Evolutionary conservation across 2,888 invertebrate genomes (phyloP), one percentile per base, ranked within the genome.

Genomic region (Scrobipalpa atriplicella): DNA sequence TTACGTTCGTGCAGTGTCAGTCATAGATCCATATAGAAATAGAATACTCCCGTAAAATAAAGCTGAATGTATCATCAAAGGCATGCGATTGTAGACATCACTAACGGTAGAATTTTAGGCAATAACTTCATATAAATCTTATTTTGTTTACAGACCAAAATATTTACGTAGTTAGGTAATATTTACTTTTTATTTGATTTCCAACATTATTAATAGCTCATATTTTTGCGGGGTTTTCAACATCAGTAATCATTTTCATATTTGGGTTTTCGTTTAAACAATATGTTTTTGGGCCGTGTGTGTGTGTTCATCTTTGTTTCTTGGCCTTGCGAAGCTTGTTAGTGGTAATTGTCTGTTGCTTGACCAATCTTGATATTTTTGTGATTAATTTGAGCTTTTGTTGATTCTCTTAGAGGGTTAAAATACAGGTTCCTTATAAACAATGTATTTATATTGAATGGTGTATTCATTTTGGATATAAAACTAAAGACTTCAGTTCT

Each of bases 301-400:
- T 66, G 67, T 68, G 68, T 58, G 58, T 38, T 58, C 38, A 36
- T 58, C 58, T n/a, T n/a, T 29, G 56, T 29, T 21, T 29, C 65
- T 61, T 70, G 67, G 61, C 69, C 68, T 66, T 56, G 70, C 75
- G 66, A 60, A 43, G 72, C 76, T 75, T 73, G 68, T 65, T 70
- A 70, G 71, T 16, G 36, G 56, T 56, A 58, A 18, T 11, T 58
- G 52, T 56, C 62, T 54, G 65, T 65, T 70, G 66, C 62, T 66
- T 62, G 58, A 16, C n/a, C 19, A 29, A 58, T 43, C 66, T 47
- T 43, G 29, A 29, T 29, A 29, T 66, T 72, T 29, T n/a, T 47
- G 47, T 47, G n/a, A 16, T 47, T 16, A 16, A n/a, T 47, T n/a
- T 47, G 47, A n/a, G n/a, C n/a, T 3, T 16, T n/a, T 16, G 6